A percentile compares a stretch with the other conserved stretches of the same genome.
phyloP scores from a whole-genome alignment of 2,113 vertebrate genomes.

The Oreocharis arfaki region DNA sequence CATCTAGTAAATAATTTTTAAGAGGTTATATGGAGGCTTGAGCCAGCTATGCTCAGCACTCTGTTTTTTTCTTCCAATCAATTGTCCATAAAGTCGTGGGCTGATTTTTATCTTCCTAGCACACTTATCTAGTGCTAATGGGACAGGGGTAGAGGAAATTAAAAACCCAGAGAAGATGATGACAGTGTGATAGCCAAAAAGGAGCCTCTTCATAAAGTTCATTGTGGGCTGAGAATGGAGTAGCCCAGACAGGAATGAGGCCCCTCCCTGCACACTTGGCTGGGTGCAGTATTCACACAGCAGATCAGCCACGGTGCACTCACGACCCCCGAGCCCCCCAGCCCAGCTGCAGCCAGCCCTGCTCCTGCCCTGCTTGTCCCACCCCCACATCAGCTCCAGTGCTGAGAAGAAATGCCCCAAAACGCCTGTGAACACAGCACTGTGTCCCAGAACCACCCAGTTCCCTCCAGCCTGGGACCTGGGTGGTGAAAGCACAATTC shows the following conservation, averaged over 20 bases:
- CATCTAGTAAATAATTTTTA: constrained; percentile 30
- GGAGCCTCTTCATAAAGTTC: not conserved
- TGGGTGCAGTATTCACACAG: not conserved
- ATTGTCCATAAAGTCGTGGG: not conserved
- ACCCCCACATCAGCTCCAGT: rapidly evolving
- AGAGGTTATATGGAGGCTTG: not conserved
- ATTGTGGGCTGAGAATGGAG: not conserved
- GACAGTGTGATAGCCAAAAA: not conserved
- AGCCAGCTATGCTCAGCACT: not conserved
- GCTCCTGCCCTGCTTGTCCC: not conserved
- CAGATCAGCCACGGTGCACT: rapidly evolving
- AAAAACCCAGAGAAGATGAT: not conserved
- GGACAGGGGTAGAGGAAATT: not conserved
- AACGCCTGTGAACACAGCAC: rapidly evolving
- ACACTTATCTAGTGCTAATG: not conserved
- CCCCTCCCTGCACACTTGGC: too few species aligned
- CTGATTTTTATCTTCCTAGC: constrained; percentile 14
- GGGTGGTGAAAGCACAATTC: not conserved
- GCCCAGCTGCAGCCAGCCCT: not conserved
- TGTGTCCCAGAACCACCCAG: not conserved
- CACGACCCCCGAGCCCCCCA: rapidly evolving
- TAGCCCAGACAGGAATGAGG: not conserved
- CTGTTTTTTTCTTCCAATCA: not conserved
- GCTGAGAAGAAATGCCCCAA: not conserved
- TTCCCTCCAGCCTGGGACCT: not conserved